phyloP scores from a whole-genome alignment of 2,113 vertebrate species.

The Buteo buteo region DNA sequence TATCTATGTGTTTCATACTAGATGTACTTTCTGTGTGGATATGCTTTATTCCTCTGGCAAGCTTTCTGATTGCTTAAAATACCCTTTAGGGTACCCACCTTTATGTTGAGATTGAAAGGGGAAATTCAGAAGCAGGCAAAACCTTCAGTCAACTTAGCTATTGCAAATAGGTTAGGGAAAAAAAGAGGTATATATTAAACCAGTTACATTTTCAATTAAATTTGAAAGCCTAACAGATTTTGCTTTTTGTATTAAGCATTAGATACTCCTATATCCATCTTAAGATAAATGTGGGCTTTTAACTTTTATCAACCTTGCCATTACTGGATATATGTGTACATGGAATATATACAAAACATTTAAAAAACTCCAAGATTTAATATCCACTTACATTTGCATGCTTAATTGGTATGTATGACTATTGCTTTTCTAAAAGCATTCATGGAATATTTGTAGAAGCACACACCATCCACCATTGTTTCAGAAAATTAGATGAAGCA shows the following conservation, averaged over 20 bases:
- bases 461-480: neutral
- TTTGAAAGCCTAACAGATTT: neutral
- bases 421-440: conserved; percentile 35
- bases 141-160: neutral
- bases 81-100: neutral
- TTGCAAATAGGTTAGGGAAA: neutral
- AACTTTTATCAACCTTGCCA: neutral
- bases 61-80: neutral
- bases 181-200: neutral
- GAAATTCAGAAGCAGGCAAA: neutral
- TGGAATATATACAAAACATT: neutral
- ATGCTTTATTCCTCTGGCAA: neutral
- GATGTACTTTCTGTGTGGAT: neutral
- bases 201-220: neutral
- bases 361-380: neutral
- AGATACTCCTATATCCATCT: neutral
- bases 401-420: neutral
- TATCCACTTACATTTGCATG: neutral
- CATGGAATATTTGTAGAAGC: neutral
- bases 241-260: neutral
- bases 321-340: neutral
- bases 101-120: neutral
- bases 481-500: neutral
- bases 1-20: neutral
- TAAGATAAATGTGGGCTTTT: neutral